These are phyloP conservation scores for Lymantria dispar DNA, from an alignment of 2,888 invertebrate species.

Conservation along the genomic window DNA sequence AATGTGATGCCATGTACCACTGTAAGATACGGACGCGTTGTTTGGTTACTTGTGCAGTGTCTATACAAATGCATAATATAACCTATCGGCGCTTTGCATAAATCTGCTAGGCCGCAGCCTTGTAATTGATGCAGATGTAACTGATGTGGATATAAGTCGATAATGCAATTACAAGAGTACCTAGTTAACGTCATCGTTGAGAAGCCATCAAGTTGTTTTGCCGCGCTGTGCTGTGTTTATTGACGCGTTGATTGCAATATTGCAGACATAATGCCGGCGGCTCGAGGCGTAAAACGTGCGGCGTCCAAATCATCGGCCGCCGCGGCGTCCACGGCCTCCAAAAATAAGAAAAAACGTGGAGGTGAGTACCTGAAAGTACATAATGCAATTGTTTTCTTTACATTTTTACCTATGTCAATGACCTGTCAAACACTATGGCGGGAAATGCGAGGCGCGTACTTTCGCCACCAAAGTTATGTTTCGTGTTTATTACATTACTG, in stretches of 20 bases:
- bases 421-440: slow-evolving; percentile 80
- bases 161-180: slow-evolving; percentile 68
- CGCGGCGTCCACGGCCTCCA: slow-evolving; percentile 59
- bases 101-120: slow-evolving; percentile 71
- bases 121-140: slow-evolving; percentile 67
- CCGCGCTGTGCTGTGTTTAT: slow-evolving; percentile 67
- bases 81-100: slow-evolving; percentile 74
- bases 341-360: slow-evolving; percentile 79
- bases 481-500: slow-evolving; percentile 34
- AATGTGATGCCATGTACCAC: slow-evolving; percentile 32
- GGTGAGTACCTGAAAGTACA: slow-evolving; percentile 52
- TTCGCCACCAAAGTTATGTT: slow-evolving; percentile 28
- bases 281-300: slow-evolving; percentile 75
- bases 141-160: slow-evolving; percentile 54
- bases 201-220: slow-evolving; percentile 62
- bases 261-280: slow-evolving; percentile 80
- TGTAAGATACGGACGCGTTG: slow-evolving; percentile 61
- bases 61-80: slow-evolving; percentile 79
- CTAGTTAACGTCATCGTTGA: slow-evolving; percentile 66
- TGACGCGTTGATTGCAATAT: slow-evolving; percentile 76
- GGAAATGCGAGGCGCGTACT: slow-evolving; percentile 60
- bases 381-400: slow-evolving; percentile 75
- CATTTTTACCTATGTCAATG: slow-evolving; percentile 74
- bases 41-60: slow-evolving; percentile 71
- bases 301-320: slow-evolving; percentile 69